These are phyloP conservation scores for Platypus cylindrus DNA, from an alignment of 2,888 invertebrate genomes.

Conservation along the genomic window DNA sequence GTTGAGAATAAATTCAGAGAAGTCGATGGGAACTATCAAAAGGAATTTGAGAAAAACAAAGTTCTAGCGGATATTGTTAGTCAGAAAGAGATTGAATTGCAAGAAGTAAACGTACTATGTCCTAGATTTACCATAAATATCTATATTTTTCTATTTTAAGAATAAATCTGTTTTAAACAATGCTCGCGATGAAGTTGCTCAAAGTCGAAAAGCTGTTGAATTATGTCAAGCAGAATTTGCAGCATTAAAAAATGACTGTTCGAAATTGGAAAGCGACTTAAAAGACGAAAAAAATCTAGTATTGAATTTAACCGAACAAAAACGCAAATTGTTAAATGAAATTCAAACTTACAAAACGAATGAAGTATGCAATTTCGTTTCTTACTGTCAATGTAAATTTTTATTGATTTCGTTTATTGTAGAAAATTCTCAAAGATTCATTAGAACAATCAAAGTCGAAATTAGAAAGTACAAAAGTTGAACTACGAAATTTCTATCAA, in stretches of 20 bases:
- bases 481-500: conserved; percentile 64
- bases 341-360: conserved; percentile 27
- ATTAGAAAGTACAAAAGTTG: conserved; percentile 50
- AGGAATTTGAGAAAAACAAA: conserved; percentile 34
- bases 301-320: conserved; percentile 26
- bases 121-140: conserved; percentile 2
- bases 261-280: conserved; percentile 22
- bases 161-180: conserved; percentile 26
- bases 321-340: conserved; percentile 26
- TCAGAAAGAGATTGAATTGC: conserved; percentile 43
- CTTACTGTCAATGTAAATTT: background rate
- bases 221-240: conserved; percentile 32
- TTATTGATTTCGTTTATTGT: conserved; percentile 10
- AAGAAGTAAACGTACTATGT: conserved; percentile 38
- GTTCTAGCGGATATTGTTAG: conserved; percentile 48
- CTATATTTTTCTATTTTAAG: conserved; percentile 19
- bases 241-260: conserved; percentile 25
- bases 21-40: conserved; percentile 18
- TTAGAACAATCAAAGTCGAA: conserved; percentile 37
- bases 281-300: conserved; percentile 20
- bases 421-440: conserved; percentile 37
- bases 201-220: conserved; percentile 42
- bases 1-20: conserved; percentile 18
- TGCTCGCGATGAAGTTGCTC: conserved; percentile 28
- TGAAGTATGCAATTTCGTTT: conserved; percentile 24